Evolutionary conservation across 2,113 vertebrate species (phyloP).

Genomic region (Corythornis vintsioides): DNA sequence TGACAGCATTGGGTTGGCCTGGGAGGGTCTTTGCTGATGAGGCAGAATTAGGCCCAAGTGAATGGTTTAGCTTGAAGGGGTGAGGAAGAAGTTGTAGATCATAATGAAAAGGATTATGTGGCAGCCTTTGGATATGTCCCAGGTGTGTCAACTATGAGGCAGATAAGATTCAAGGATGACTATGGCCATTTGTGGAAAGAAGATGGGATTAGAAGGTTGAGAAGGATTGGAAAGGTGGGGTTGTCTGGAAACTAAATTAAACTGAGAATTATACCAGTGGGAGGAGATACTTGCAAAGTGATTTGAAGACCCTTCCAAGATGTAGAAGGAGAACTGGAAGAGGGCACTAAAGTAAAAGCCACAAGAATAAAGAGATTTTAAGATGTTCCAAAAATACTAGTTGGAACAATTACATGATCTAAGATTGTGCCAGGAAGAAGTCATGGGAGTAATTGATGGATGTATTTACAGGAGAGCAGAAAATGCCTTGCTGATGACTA

Average conservation of each 20-base stretch:
- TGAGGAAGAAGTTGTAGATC: neutral
- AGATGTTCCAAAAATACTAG: neutral
- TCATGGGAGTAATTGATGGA: neutral
- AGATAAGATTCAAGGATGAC: neutral
- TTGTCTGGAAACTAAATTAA: neutral
- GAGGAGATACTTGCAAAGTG: neutral
- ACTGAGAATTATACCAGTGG: neutral
- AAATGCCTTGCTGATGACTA: constrained; percentile 2
- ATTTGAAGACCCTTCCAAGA: neutral
- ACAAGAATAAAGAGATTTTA: neutral
- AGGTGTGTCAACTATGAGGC: neutral
- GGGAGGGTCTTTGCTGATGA: neutral
- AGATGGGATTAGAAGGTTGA: neutral
- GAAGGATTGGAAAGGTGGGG: neutral
- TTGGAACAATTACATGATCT: neutral
- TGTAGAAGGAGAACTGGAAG: neutral
- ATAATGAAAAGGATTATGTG: neutral
- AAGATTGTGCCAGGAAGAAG: constrained; percentile 8
- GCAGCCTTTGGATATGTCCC: neutral
- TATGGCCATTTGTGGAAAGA: neutral
- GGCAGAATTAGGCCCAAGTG: neutral
- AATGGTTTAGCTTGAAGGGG: neutral
- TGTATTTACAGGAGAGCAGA: neutral
- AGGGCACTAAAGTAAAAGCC: neutral
- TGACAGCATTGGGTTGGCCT: neutral